These are phyloP conservation scores for Leptoteleia sp. DNA, from an alignment of 1,140 invertebrate genomes.

Conservation along the genomic window DNA sequence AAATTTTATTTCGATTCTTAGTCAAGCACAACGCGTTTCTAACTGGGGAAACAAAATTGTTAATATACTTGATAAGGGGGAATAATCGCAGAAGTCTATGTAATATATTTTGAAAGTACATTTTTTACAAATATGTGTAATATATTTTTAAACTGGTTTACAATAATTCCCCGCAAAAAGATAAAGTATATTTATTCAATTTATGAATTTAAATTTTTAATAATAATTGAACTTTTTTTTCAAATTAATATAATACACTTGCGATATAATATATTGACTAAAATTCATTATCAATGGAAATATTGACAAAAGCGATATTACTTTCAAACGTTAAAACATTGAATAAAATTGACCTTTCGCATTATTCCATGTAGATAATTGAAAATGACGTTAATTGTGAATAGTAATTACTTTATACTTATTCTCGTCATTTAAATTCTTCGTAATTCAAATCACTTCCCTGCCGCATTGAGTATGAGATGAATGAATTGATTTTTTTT, in stretches of 20 bases:
- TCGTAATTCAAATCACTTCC: constrained; percentile 6
- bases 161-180: not conserved
- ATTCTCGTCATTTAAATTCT: constrained; percentile 15
- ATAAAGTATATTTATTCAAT: not conserved
- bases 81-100: too few species aligned
- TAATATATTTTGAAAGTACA: too few species aligned
- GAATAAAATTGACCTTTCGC: not conserved
- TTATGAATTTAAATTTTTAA: not conserved
- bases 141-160: too few species aligned
- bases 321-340: not conserved
- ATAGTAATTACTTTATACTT: constrained; percentile 12
- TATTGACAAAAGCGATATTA: not conserved
- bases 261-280: too few species aligned
- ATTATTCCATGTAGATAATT: not conserved
- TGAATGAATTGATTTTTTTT: not conserved
- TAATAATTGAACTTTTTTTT: not conserved
- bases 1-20: too few species aligned
- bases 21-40: too few species aligned
- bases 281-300: too few species aligned
- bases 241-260: too few species aligned
- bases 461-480: not conserved
- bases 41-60: too few species aligned
- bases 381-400: constrained; percentile 17
- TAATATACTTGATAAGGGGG: too few species aligned
- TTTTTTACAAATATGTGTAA: too few species aligned